phyloP scores from a whole-genome alignment of 2,888 invertebrate species.

The Cryptus armator region DNA sequence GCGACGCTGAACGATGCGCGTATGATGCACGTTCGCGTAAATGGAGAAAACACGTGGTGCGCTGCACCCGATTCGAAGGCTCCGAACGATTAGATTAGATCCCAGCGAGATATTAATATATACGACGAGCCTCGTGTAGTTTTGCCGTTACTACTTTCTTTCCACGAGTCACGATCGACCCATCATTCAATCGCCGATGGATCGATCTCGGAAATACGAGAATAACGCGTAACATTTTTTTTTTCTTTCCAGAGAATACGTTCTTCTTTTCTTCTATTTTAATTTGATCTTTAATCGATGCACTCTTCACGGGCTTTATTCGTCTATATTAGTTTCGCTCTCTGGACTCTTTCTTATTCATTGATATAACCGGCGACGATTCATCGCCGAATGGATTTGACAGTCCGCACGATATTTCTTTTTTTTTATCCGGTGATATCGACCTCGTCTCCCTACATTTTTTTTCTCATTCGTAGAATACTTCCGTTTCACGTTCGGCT shows the following conservation, averaged over 20 bases:
- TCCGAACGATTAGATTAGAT: neutral
- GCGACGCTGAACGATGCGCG: neutral
- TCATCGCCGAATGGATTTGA: conserved; percentile 28
- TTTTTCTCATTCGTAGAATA: conserved; percentile 22
- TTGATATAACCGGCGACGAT: conserved; percentile 34
- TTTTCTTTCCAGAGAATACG: neutral
- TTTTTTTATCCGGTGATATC: conserved; percentile 24
- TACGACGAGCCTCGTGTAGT: neutral
- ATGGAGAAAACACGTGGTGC: neutral
- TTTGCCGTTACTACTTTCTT: neutral
- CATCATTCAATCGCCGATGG: neutral
- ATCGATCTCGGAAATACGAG: neutral
- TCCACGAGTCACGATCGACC: neutral
- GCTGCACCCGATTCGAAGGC: neutral
- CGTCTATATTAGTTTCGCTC: neutral
- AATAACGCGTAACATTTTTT: neutral
- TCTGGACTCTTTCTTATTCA: neutral
- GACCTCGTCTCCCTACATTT: neutral
- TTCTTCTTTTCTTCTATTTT: no score
- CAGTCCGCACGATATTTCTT: conserved; percentile 24
- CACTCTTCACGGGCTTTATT: neutral
- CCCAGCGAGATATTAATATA: neutral
- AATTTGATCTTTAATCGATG: neutral
- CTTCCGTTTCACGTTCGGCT: conserved; percentile 18
- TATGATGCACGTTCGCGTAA: neutral